Base-by-base conservation (phyloP, 2,888 invertebrate species). In the Pyrrhia umbra region DNA sequence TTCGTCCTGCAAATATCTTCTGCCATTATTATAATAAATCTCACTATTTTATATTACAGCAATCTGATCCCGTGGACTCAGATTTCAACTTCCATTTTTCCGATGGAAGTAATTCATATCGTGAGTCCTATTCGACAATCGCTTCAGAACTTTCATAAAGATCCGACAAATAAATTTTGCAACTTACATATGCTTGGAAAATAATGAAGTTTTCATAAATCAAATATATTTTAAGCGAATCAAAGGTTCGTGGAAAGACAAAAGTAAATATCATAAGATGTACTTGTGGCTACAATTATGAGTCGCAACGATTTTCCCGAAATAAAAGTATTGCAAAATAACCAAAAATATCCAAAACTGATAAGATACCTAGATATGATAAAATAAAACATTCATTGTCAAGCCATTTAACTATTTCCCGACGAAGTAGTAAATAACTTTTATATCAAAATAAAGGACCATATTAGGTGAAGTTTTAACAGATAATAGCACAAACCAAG, bases 21-120 rank as follows among this genome's bases (percentile, higher is more conserved):
- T 45, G 30, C 40, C 46, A 75, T 75, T 63, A 63, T 64, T 51
- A 43, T 58, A 37, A 75, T 63, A 75, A 72, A 55, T 72, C 57
- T 56, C 34, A 21, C 40, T 37, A 54, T 43, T 63, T 62, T 51
- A 39, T 54, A 34, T 34, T 34, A 34, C 13, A 34, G 34, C 13
- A 34, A 34, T 45, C 39, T 40, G 76, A 75, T 75, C 52, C 27
- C 37, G 64, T 37, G 27, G 27, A 39, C 49, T 75, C 64, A 23
- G 64, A 55, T 72, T 75, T 72, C 72, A 55, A 70, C 64, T 70
- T 54, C 71, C 45, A 72, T 75, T 70, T 70, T 70, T 51, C 76
- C 72, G 64, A 75, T 63, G 40, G 42, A 69, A 55, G 71, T 75
- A 58, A 75, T 72, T 72, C 39, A 70, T 75, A 57, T 15, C 23